Conservation (phyloP, 2,113 vertebrate species). For the Centropus unirufus region DNA sequence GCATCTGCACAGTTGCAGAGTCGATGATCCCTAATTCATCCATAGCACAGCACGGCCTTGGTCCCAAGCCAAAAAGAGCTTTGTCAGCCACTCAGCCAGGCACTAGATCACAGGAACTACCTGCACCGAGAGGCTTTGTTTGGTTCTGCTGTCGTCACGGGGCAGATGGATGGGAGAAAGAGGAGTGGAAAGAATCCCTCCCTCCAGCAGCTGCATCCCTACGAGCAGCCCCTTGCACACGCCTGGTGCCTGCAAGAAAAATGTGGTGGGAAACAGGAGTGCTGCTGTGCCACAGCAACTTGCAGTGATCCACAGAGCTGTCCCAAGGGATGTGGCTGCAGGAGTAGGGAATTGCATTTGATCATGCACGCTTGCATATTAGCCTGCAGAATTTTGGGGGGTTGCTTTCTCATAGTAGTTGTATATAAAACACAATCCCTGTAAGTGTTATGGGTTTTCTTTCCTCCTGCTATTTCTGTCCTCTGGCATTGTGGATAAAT, state of each 20-base stretch:
- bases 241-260: background rate
- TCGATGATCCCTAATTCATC: background rate
- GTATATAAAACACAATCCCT: background rate
- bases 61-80: conserved; percentile 3
- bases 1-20: background rate
- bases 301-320: accelerated
- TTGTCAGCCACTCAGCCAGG: background rate
- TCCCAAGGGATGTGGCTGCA: accelerated
- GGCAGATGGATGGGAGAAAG: conserved; percentile 34
- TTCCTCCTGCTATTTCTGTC: background rate
- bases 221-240: background rate
- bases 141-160: conserved; percentile 13
- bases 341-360: background rate
- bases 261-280: background rate
- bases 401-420: background rate
- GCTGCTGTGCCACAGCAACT: background rate
- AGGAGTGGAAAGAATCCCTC: conserved; percentile 26
- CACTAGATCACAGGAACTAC: conserved; percentile 18
- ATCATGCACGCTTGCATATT: accelerated
- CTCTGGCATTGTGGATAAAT: background rate
- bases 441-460: background rate
- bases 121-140: conserved; percentile 20
- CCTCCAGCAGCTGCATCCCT: background rate
- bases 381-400: background rate
- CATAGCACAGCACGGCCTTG: background rate